Conservation (phyloP, 2,888 invertebrate species). For the Pyrrhia umbra region DNA sequence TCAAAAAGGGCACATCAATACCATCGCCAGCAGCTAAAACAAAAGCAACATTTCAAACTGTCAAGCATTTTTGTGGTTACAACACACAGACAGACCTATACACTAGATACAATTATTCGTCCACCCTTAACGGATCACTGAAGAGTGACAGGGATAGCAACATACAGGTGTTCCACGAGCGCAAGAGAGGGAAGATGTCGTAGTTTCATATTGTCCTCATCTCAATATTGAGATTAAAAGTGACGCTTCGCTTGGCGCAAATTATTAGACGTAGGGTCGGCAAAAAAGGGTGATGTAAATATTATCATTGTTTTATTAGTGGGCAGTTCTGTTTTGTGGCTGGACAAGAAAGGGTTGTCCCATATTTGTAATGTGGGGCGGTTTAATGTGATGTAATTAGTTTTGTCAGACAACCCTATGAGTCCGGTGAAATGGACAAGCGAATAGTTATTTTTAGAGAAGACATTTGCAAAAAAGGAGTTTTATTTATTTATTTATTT, state of each 20-base stretch:
- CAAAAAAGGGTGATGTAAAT: slow-evolving; percentile 65
- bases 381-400: slow-evolving; percentile 25
- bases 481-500: no score
- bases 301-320: slow-evolving; percentile 27
- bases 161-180: slow-evolving; percentile 41
- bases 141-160: slow-evolving; percentile 60
- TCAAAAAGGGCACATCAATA: not conserved
- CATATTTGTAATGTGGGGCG: slow-evolving; percentile 9
- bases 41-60: slow-evolving; percentile 8
- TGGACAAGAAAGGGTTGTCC: slow-evolving; percentile 27
- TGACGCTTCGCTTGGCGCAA: slow-evolving; percentile 88
- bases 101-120: slow-evolving; percentile 45
- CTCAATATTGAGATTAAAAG: slow-evolving; percentile 90
- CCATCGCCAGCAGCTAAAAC: slow-evolving; percentile 6
- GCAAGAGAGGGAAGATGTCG: slow-evolving; percentile 68
- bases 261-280: slow-evolving; percentile 82
- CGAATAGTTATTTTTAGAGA: not conserved
- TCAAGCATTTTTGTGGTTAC: slow-evolving; percentile 28
- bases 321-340: slow-evolving; percentile 29
- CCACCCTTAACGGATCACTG: slow-evolving; percentile 11
- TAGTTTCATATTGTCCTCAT: slow-evolving; percentile 88
- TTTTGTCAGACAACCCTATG: slow-evolving; percentile 15
- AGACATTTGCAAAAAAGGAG: no score
- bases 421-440: not conserved
- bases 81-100: slow-evolving; percentile 17